Conservation (phyloP, 1,140 invertebrate species). For the Drosophila lini region DNA sequence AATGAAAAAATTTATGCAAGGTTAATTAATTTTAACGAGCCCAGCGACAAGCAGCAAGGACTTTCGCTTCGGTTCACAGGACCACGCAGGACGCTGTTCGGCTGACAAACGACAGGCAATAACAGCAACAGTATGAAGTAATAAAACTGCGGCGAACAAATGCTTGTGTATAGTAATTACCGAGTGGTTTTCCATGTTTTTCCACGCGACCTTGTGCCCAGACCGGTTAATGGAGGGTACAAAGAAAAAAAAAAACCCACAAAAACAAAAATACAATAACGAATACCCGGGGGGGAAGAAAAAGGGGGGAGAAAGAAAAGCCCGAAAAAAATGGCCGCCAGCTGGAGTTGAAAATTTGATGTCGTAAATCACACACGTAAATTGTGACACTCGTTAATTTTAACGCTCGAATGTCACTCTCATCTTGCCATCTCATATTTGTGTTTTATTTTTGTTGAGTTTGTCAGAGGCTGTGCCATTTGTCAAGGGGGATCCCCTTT, state of each 20-base stretch:
- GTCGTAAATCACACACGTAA: slow-evolving; percentile 64
- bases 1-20: slow-evolving; percentile 61
- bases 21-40: slow-evolving; percentile 67
- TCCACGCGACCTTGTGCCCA: slow-evolving; percentile 45
- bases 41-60: slow-evolving; percentile 26
- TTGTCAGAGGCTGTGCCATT: slow-evolving; percentile 31
- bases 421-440: slow-evolving; percentile 16
- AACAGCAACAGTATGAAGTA: slow-evolving; percentile 59
- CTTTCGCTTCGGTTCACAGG: slow-evolving; percentile 17
- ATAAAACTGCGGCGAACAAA: slow-evolving; percentile 60
- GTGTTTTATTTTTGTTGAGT: slow-evolving; percentile 8
- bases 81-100: slow-evolving; percentile 4
- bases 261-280: neutral
- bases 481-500: slow-evolving; percentile 25
- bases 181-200: slow-evolving; percentile 60
- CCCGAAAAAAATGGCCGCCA: slow-evolving; percentile 42
- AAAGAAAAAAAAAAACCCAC: neutral
- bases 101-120: slow-evolving; percentile 61
- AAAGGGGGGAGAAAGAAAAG: neutral
- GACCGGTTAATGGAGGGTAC: slow-evolving; percentile 34
- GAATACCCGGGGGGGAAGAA: neutral
- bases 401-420: slow-evolving; percentile 46
- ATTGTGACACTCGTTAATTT: slow-evolving; percentile 64
- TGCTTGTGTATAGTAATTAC: slow-evolving; percentile 56
- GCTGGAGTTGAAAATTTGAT: slow-evolving; percentile 62